phyloP scores from a whole-genome alignment of 64 coral and sea anemone genomes.

The Astreopora myriophthalma region DNA sequence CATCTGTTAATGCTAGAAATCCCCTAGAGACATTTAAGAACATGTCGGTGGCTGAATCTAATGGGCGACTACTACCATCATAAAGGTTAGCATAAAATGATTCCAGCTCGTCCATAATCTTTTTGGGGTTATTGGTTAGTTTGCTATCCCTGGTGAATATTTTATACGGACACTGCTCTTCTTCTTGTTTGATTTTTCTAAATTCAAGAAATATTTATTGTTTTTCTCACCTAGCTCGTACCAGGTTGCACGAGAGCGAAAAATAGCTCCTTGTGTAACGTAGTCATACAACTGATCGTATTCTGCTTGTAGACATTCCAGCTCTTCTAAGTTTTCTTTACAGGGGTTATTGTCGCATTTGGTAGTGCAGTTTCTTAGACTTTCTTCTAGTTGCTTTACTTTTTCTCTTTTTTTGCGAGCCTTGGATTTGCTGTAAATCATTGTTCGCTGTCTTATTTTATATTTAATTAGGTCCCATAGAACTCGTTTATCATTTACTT shows the following conservation, averaged over 20 bases:
- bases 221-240: slow-evolving; percentile 1
- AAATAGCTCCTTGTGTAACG: neutral
- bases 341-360: neutral
- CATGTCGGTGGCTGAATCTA: no score
- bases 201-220: no score
- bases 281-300: slow-evolving; percentile 2
- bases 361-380: neutral
- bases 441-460: slow-evolving; percentile 58
- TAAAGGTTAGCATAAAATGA: no score
- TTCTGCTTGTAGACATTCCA: slow-evolving; percentile 6
- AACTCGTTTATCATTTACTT: slow-evolving; percentile 14
- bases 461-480: slow-evolving; percentile 57
- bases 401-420: neutral
- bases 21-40: neutral
- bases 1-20: neutral
- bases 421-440: slow-evolving; percentile 16
- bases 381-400: neutral
- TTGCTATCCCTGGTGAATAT: neutral
- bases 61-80: no score
- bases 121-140: neutral
- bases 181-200: no score
- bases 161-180: neutral
- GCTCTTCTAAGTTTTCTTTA: neutral
- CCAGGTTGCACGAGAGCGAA: neutral
- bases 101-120: no score